Evolutionary conservation across 2,113 vertebrate genomes (phyloP).

Genomic region (Halichoerus grypus): DNA sequence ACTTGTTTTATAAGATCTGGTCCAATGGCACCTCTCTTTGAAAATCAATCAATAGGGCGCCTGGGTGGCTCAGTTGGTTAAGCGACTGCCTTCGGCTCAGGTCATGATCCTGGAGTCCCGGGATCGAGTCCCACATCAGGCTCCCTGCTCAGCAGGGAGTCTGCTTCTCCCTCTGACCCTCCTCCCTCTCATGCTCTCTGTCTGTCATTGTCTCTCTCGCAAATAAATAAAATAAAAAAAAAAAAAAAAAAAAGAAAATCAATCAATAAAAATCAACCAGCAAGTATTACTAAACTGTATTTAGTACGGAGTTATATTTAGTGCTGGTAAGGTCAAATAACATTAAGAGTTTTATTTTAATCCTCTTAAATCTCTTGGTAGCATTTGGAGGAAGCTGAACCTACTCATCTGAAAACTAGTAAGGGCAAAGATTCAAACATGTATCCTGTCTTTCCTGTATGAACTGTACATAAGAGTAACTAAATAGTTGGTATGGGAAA

Average conservation of each 20-base stretch:
- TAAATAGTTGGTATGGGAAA: background rate
- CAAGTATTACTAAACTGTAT: conserved; percentile 32
- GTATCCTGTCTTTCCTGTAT: background rate
- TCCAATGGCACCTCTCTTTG: background rate
- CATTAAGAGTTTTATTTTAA: conserved; percentile 34
- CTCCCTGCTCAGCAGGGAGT: too few species aligned
- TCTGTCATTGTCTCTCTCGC: too few species aligned
- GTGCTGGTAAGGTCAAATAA: background rate
- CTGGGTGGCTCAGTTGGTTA: too few species aligned
- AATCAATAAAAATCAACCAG: conserved; percentile 31
- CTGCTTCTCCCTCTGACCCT: too few species aligned
- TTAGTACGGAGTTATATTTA: background rate
- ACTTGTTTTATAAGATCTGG: background rate
- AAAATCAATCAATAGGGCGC: conserved; percentile 61
- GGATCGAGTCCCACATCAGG: too few species aligned
- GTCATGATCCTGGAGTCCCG: too few species aligned
- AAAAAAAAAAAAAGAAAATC: too few species aligned
- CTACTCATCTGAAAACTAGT: background rate
- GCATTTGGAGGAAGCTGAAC: background rate
- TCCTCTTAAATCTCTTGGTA: background rate
- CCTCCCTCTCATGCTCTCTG: too few species aligned
- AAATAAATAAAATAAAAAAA: too few species aligned
- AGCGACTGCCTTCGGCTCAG: too few species aligned
- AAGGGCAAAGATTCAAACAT: conserved; percentile 8
- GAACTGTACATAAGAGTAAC: background rate